Evolutionary conservation across 2,797 vertebrate species (phyloP).

Genomic region (Silurus aristotelis): DNA sequence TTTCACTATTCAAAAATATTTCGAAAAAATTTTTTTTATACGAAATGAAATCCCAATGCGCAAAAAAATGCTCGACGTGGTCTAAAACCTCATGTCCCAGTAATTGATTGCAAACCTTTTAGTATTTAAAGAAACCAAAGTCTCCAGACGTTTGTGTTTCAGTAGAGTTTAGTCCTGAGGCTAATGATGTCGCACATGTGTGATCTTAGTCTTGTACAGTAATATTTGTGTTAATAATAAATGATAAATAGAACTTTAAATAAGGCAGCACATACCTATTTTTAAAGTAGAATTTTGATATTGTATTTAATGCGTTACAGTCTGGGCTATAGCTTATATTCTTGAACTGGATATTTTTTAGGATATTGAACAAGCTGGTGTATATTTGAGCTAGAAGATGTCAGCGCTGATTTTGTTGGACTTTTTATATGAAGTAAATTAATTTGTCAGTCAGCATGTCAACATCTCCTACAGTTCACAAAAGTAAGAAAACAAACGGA

Average conservation of each 20-base stretch:
- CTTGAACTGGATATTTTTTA: neutral
- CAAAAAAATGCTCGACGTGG: too few relatives aligned
- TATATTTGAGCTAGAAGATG: neutral
- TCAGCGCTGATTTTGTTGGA: neutral
- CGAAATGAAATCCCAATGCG: neutral
- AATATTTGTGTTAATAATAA: neutral
- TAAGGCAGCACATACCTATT: neutral
- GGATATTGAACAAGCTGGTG: neutral
- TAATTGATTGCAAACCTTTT: too few relatives aligned
- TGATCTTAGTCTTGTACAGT: neutral
- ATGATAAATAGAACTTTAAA: neutral
- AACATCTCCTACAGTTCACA: constrained; percentile 1
- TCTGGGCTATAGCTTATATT: neutral
- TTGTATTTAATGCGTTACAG: neutral
- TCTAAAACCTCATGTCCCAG: neutral
- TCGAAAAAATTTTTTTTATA: neutral
- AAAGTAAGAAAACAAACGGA: constrained; percentile 13
- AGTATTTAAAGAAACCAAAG: neutral
- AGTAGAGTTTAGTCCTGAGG: neutral
- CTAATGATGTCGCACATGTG: neutral
- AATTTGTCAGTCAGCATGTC: neutral
- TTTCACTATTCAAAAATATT: neutral
- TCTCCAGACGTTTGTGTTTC: neutral
- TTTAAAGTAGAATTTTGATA: neutral
- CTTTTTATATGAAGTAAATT: neutral